Evolutionary conservation across 1,140 invertebrate species (phyloP), one percentile per base, ranked within the genome.

Genomic region (Hycleus phaleratus): DNA sequence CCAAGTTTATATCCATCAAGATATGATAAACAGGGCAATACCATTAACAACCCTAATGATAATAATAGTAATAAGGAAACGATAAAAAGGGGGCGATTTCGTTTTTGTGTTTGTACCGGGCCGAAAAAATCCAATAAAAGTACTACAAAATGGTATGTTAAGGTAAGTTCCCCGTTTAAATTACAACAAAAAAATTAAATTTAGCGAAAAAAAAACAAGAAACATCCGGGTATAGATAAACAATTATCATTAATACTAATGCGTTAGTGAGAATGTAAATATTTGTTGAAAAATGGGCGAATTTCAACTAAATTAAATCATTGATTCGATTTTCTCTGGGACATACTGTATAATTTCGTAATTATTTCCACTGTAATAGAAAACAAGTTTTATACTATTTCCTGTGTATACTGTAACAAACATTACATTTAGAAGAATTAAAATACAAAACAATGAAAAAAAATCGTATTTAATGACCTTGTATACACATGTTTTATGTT

Each of bases 111-210:
- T 26, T 74, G 72, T 53, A 67, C 66, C 0, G 65, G 70, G 8
- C 62, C 62, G 4, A 59, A 50, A 42, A 70, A 68, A 51, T 59
- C 40, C 44, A 67, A 38, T 38, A 55, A 66, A 51, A 71, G 67
- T 49, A 70, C 65, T 10, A 63, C 73, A 25, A 75, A 74, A 70
- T 77, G 75, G 75, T 75, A 77, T 58, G 69, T 77, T 18, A 77
- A 77, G 73, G 75, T 77, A 74, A 72, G 72, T 18, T 18, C 18
- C 18, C 18, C 18, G 18, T 18, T 18, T 18, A 18, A 18, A 18
- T 18, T 18, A 18, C 18, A 18, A 18, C 18, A 18, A 18, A 18
- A 42, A 8, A 42, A 10, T 10, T 1, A 42, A 42, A 42, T n/a
- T 39, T 7, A 7, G 1, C 1, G 6, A 2, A 1, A 7, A 39